These are phyloP conservation scores for Drosophila varians DNA, from an alignment of 1,140 invertebrate genomes.

Conservation along the genomic window DNA sequence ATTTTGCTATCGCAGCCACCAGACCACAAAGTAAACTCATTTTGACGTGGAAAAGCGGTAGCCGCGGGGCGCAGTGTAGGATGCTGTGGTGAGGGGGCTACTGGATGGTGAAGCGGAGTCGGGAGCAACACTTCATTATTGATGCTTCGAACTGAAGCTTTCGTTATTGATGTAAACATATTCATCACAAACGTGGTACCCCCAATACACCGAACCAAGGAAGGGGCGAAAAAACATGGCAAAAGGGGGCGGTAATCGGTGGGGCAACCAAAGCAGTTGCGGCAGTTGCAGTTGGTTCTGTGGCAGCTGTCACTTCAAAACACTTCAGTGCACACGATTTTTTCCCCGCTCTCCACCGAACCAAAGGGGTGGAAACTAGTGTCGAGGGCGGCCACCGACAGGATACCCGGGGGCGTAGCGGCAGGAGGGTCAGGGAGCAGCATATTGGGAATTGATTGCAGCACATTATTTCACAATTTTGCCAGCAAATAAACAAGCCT, in stretches of 20 bases:
- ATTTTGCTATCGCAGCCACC: conserved; percentile 51
- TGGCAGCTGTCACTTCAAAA: conserved; percentile 66
- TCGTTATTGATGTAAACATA: conserved; percentile 78
- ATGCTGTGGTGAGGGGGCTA: not conserved
- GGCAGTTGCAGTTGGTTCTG: conserved; percentile 29
- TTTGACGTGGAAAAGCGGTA: conserved; percentile 59
- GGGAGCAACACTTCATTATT: conserved; percentile 61
- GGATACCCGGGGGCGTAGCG: not conserved
- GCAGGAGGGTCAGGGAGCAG: conserved; percentile 24
- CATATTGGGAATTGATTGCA: conserved; percentile 76
- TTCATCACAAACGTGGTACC: conserved; percentile 61
- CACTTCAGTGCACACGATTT: conserved; percentile 69
- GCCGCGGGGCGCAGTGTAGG: no score
- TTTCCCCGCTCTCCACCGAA: conserved; percentile 1
- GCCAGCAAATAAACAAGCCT: conserved; percentile 71
- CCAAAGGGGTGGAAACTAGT: not conserved
- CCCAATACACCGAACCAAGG: conserved; percentile 7
- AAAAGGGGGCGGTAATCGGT: not conserved
- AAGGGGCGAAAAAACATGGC: no score
- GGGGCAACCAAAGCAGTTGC: conserved; percentile 20
- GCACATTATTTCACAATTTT: conserved; percentile 80
- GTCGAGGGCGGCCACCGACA: not conserved
- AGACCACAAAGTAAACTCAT: conserved; percentile 76
- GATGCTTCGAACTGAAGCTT: conserved; percentile 53
- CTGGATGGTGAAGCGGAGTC: conserved; percentile 6